Base-by-base conservation (phyloP, 53 echinoderm and acorn worm species). In the Pentamera pediparva region DNA sequence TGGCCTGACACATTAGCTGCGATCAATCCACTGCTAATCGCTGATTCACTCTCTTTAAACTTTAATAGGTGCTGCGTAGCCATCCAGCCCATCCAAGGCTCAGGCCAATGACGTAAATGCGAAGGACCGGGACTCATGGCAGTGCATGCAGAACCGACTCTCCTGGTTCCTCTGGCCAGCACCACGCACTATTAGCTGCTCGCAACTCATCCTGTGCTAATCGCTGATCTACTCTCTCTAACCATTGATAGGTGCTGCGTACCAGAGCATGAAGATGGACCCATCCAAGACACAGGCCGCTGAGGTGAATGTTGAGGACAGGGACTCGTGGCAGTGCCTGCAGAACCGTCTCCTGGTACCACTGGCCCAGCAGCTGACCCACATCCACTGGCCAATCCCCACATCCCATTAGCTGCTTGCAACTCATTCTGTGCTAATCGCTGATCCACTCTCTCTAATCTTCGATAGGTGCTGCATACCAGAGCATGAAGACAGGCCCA, bases 201-300 rank as follows among this genome's bases (percentile, higher is more conserved):
- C n/a, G 47, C 89, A 62, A 86, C 83, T 31, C 93, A 93, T 49
- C 62, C 87, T 24, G 87, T 70, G 1, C 77, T n/a, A n/a, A n/a
- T n/a, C n/a, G n/a, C n/a, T n/a, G n/a, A n/a, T n/a, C n/a, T n/a
- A n/a, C n/a, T n/a, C n/a, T n/a, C n/a, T n/a, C n/a, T n/a, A n/a
- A n/a, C n/a, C n/a, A n/a, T n/a, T n/a, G n/a, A n/a, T 77, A 96
- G 96, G 96, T 38, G 85, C 91, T 75, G 98, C 98, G 4, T 85
- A 86, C 43, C 88, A 98, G 58, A 88, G 82, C 4, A 56, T n/a
- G n/a, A n/a, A n/a, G n/a, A n/a, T n/a, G n/a, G n/a, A 37, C 38
- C 41, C 48, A 0, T 39, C 70, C n/a, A 88, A 88, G 38, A 27
- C 80, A 37, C 59, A 75, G 10, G 57, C 74, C 4, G 71, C 84